Percentiles rank a stretch among this genome's conserved stretches.
phyloP scores from a whole-genome alignment of 92 coral and sea anemone genomes.

The Zoanthus gigantus region DNA sequence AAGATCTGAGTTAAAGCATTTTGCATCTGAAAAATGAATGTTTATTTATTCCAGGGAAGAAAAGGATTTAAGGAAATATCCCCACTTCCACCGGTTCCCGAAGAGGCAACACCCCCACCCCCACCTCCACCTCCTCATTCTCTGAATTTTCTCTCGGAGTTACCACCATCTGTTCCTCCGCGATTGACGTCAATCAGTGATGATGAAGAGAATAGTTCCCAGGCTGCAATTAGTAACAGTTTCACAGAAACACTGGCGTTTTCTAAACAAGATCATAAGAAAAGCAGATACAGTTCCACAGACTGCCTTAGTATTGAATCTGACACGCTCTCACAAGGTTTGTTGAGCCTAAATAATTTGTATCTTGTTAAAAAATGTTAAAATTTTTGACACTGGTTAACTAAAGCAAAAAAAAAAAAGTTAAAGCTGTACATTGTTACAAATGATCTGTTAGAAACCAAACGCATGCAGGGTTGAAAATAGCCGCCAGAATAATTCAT shows the following conservation, averaged over 20 bases:
- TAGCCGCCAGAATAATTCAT: no score
- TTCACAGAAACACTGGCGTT: neutral
- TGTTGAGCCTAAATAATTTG: neutral
- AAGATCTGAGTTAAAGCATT: no score
- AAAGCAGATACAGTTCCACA: neutral
- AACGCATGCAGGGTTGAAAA: no score
- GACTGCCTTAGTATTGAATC: slow-evolving; percentile 22
- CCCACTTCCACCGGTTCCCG: slow-evolving; percentile 39
- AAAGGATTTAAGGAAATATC: slow-evolving; percentile 16
- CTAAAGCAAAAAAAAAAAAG: no score
- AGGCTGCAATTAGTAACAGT: neutral
- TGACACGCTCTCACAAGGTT: slow-evolving; percentile 12
- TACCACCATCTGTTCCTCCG: slow-evolving; percentile 24
- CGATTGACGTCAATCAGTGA: slow-evolving; percentile 27
- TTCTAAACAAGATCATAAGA: neutral
- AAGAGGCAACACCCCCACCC: slow-evolving; percentile 8
- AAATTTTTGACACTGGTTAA: neutral
- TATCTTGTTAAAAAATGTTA: neutral
- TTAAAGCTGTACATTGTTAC: no score
- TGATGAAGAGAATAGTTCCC: slow-evolving; percentile 14
- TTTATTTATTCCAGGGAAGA: neutral
- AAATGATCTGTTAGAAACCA: no score
- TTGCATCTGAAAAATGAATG: no score
- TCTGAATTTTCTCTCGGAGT: neutral
- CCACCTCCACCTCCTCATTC: slow-evolving; percentile 36